Conservation (phyloP, 2,888 invertebrate genomes). For the Luffia ferchaultella region DNA sequence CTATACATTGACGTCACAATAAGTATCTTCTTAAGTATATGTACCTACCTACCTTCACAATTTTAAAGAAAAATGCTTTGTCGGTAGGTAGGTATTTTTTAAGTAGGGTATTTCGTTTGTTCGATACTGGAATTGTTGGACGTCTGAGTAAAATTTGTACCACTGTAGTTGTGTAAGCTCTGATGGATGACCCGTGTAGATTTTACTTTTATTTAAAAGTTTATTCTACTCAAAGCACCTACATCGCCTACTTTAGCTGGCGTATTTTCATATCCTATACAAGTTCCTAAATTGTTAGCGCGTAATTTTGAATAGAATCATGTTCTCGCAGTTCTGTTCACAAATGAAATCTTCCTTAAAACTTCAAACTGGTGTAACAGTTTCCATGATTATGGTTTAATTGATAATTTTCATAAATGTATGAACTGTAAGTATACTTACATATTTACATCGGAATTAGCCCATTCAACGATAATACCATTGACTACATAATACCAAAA, state of each 20-base stretch:
- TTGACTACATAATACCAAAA: constrained; percentile 42
- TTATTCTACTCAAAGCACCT: constrained; percentile 14
- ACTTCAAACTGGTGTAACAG: constrained; percentile 27
- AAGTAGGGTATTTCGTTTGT: too few species aligned
- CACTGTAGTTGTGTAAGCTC: constrained; percentile 27
- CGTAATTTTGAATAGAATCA: constrained; percentile 29
- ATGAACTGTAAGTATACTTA: constrained; percentile 38
- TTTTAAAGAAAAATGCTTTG: too few species aligned
- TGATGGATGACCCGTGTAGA: constrained; percentile 33
- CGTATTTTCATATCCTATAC: constrained; percentile 31
- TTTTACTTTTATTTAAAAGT: constrained; percentile 33
- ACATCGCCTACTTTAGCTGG: constrained; percentile 20
- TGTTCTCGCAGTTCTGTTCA: constrained; percentile 32
- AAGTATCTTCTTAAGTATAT: too few species aligned
- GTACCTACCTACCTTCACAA: too few species aligned
- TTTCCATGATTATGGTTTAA: constrained; percentile 24
- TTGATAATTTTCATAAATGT: constrained; percentile 24
- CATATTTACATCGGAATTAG: constrained; percentile 18
- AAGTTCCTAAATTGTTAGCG: constrained; percentile 34
- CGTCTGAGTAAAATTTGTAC: too few species aligned
- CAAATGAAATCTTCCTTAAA: constrained; percentile 32
- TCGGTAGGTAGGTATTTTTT: too few species aligned
- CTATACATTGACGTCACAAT: too few species aligned
- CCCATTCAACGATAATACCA: constrained; percentile 28
- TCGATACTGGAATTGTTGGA: too few species aligned